phyloP scores from a whole-genome alignment of 1,140 invertebrate genomes.

The Drosophila aff. region DNA sequence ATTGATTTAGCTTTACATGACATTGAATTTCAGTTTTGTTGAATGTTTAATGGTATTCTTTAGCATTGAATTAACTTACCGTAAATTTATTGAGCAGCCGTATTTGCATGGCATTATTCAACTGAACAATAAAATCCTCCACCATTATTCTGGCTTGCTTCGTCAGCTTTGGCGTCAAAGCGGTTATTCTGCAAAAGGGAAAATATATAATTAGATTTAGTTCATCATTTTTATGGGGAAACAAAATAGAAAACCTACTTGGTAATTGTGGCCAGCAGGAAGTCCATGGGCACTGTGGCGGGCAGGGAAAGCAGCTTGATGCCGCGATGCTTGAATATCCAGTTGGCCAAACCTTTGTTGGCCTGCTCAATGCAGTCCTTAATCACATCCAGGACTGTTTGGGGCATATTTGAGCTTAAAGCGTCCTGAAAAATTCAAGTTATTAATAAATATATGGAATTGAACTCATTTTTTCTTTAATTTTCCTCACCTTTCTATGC shows the following conservation, averaged over 20 bases:
- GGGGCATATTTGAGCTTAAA: conserved; percentile 93
- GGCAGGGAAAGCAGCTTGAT: conserved; percentile 93
- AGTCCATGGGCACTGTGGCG: conserved; percentile 93
- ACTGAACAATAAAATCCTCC: conserved; percentile 66
- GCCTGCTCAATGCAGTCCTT: conserved; percentile 96
- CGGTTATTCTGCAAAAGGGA: conserved; percentile 56
- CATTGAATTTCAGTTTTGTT: too few species aligned
- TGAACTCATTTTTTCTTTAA: background rate
- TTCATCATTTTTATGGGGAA: background rate
- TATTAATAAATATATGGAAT: background rate
- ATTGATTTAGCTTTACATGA: background rate
- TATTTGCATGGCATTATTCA: conserved; percentile 75
- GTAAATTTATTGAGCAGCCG: conserved; percentile 78
- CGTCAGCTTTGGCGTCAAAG: conserved; percentile 74
- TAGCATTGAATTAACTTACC: conserved; percentile 47
- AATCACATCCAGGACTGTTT: conserved; percentile 93
- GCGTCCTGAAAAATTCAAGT: conserved; percentile 89
- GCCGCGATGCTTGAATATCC: conserved; percentile 93
- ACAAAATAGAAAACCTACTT: conserved; percentile 88
- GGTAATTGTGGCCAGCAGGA: conserved; percentile 92
- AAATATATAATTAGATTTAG: background rate
- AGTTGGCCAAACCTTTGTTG: conserved; percentile 95
- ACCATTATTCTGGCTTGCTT: conserved; percentile 72
- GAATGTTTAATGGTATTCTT: background rate
- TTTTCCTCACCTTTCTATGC: conserved; percentile 90